Conservation (phyloP, 1,140 invertebrate species). For the Globodera rostochiensis region DNA sequence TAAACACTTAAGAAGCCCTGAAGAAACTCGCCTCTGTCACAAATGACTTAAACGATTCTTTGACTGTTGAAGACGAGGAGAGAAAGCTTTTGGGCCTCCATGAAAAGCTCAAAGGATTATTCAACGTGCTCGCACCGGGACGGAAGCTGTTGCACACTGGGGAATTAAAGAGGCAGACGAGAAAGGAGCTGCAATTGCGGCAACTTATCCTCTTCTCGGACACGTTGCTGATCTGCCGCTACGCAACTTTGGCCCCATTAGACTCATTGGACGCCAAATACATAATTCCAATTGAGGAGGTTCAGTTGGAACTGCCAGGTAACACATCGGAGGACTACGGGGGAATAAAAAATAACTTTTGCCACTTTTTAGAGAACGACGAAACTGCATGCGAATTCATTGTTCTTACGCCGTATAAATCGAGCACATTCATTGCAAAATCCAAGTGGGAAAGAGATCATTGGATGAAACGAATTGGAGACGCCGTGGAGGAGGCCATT, state of each 20-base stretch:
- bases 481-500: constrained; percentile 14
- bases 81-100: constrained; percentile 49
- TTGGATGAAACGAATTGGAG: constrained; percentile 45
- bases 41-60: constrained; percentile 43
- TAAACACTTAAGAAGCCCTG: constrained; percentile 46
- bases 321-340: not conserved
- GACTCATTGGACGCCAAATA: constrained; percentile 45
- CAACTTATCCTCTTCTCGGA: constrained; percentile 50
- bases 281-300: constrained; percentile 49
- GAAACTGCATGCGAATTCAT: constrained; percentile 52
- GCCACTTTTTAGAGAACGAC: constrained; percentile 43
- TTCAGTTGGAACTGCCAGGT: constrained; percentile 34
- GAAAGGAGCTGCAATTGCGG: constrained; percentile 46
- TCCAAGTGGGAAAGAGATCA: constrained; percentile 47
- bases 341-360: too few species aligned
- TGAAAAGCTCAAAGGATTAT: constrained; percentile 40
- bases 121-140: constrained; percentile 49
- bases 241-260: constrained; percentile 44
- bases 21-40: constrained; percentile 47
- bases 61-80: constrained; percentile 39
- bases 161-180: constrained; percentile 50
- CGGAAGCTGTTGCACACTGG: constrained; percentile 46
- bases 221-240: constrained; percentile 50
- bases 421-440: constrained; percentile 43
- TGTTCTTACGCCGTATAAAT: constrained; percentile 48